Conservation (phyloP, 1,140 invertebrate species). For the Drosophila ambigua region DNA sequence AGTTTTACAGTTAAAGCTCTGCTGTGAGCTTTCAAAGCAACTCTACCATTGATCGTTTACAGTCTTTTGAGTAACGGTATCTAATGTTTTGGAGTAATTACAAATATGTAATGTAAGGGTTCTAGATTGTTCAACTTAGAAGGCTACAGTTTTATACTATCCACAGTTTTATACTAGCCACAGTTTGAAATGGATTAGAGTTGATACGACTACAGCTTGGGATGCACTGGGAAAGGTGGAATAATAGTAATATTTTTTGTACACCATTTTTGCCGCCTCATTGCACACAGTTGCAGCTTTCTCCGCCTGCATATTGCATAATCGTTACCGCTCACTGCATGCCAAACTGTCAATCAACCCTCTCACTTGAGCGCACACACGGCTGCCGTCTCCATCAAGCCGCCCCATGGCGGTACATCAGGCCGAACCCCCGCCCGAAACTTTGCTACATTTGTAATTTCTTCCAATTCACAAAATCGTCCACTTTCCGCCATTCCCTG, state of each 20-base stretch:
- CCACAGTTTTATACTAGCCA: too few species aligned
- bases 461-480: slow-evolving; percentile 37
- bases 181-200: background rate
- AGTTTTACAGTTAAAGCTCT: background rate
- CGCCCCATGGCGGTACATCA: background rate
- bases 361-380: slow-evolving; percentile 26
- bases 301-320: slow-evolving; percentile 39
- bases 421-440: background rate
- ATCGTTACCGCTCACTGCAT: slow-evolving; percentile 12
- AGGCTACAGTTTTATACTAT: background rate
- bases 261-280: slow-evolving; percentile 38
- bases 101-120: too few species aligned
- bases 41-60: too few species aligned
- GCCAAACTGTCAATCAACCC: slow-evolving; percentile 53
- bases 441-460: slow-evolving; percentile 19
- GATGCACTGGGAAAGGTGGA: background rate
- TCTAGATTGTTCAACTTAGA: too few species aligned
- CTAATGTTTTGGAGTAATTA: too few species aligned
- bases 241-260: slow-evolving; percentile 9
- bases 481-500: slow-evolving; percentile 27
- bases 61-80: too few species aligned
- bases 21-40: too few species aligned
- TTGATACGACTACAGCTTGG: slow-evolving; percentile 15
- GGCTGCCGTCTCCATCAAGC: background rate
- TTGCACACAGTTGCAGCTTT: slow-evolving; percentile 14